Conservation (phyloP, 2,797 vertebrate genomes). For the Gobio occitaniae region DNA sequence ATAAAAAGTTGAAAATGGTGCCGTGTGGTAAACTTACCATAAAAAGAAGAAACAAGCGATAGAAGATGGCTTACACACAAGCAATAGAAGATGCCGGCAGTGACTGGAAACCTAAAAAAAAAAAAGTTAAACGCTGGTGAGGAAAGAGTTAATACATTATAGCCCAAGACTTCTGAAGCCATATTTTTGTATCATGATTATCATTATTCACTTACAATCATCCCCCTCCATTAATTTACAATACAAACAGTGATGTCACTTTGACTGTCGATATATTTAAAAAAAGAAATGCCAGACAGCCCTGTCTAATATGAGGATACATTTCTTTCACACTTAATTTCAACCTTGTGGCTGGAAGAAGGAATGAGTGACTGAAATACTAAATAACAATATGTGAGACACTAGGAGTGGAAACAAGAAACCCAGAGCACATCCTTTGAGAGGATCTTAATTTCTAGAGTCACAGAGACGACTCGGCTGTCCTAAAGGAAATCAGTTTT, state of each 20-base stretch:
- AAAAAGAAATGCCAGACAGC: background rate
- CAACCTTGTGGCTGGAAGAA: background rate
- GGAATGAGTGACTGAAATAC: conserved; percentile 6
- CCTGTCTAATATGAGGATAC: conserved; percentile 12
- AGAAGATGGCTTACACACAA: too few relatives aligned
- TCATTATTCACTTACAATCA: background rate
- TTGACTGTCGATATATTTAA: background rate
- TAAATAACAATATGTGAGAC: background rate
- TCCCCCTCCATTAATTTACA: background rate
- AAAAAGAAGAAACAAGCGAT: background rate
- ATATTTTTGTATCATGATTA: background rate
- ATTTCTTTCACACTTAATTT: conserved; percentile 14
- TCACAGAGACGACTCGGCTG: conserved; percentile 13
- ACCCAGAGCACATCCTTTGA: conserved; percentile 21
- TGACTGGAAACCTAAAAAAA: too few relatives aligned
- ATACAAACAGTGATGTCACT: background rate
- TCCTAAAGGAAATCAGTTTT: conserved; percentile 55
- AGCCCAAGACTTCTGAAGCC: background rate
- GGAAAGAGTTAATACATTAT: background rate
- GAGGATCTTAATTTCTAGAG: conserved; percentile 39
- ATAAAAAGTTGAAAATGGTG: too few relatives aligned
- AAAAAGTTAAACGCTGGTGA: too few relatives aligned
- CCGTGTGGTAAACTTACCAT: too few relatives aligned
- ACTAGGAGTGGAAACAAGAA: background rate
- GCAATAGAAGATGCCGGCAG: too few relatives aligned